These are phyloP conservation scores for Drosophila mimetica DNA, from an alignment of 2,888 invertebrate genomes.

Conservation along the genomic window DNA sequence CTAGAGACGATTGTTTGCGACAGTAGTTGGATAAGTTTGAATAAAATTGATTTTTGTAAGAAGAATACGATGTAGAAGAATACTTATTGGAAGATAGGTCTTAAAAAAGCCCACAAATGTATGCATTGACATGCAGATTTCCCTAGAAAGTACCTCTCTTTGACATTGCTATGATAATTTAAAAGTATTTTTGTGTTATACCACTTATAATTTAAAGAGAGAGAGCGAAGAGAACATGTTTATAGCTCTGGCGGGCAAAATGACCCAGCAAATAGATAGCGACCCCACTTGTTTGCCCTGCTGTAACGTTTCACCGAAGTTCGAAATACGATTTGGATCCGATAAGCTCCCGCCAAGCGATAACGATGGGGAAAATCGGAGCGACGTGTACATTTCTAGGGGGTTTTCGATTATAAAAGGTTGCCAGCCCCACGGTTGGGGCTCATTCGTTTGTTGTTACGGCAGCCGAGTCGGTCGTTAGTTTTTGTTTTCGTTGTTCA, in stretches of 20 bases:
- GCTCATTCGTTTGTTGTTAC: slow-evolving; percentile 33
- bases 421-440: slow-evolving; percentile 49
- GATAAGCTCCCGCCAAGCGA: slow-evolving; percentile 42
- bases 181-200: too few species aligned
- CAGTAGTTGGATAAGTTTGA: slow-evolving; percentile 33
- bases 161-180: too few species aligned
- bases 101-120: too few species aligned
- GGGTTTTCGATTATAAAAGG: slow-evolving; percentile 62
- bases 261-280: not conserved
- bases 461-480: slow-evolving; percentile 59
- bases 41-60: slow-evolving; percentile 18
- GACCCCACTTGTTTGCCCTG: not conserved
- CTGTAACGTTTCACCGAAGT: not conserved
- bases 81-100: too few species aligned
- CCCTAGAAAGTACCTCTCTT: too few species aligned
- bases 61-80: not conserved
- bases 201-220: too few species aligned
- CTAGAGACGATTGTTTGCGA: slow-evolving; percentile 80
- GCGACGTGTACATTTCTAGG: slow-evolving; percentile 36
- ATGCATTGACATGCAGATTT: too few species aligned
- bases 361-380: slow-evolving; percentile 23
- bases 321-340: slow-evolving; percentile 46
- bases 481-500: slow-evolving; percentile 64
- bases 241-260: too few species aligned
- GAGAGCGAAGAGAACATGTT: too few species aligned